Conservation (phyloP, 2,113 vertebrate species). For the Rhynchomys soricoides region DNA sequence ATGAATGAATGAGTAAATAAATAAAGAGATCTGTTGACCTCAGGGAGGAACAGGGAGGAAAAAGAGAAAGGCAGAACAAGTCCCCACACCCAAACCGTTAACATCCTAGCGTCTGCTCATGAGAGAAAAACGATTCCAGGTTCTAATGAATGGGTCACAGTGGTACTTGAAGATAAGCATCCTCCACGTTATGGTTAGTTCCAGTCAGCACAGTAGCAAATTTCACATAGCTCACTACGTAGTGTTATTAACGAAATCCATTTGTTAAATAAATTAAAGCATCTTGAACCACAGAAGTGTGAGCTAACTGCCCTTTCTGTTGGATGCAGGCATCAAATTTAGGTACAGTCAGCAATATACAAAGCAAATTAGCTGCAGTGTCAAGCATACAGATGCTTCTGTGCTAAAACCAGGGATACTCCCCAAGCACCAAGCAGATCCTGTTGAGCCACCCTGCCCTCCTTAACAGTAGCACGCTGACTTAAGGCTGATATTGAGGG, state of each 20-base stretch:
- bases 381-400: not conserved
- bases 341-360: not conserved
- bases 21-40: not conserved
- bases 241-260: conserved; percentile 34
- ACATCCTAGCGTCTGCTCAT: conserved; percentile 8
- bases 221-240: not conserved
- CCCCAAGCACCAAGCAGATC: not conserved
- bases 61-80: not conserved
- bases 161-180: not conserved
- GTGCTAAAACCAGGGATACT: not conserved
- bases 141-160: not conserved
- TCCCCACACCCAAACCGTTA: not conserved
- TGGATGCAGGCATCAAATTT: not conserved
- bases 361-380: not conserved
- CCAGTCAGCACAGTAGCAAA: not conserved
- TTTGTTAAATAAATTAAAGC: conserved; percentile 40
- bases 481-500: not conserved
- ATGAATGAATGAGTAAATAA: too few species aligned
- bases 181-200: not conserved
- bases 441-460: not conserved
- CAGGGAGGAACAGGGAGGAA: not conserved
- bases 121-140: not conserved
- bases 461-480: not conserved
- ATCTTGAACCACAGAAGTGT: conserved; percentile 11
- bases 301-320: not conserved